These are phyloP conservation scores for Steinernema khuongi DNA, from an alignment of 1,140 invertebrate species.

Conservation along the genomic window DNA sequence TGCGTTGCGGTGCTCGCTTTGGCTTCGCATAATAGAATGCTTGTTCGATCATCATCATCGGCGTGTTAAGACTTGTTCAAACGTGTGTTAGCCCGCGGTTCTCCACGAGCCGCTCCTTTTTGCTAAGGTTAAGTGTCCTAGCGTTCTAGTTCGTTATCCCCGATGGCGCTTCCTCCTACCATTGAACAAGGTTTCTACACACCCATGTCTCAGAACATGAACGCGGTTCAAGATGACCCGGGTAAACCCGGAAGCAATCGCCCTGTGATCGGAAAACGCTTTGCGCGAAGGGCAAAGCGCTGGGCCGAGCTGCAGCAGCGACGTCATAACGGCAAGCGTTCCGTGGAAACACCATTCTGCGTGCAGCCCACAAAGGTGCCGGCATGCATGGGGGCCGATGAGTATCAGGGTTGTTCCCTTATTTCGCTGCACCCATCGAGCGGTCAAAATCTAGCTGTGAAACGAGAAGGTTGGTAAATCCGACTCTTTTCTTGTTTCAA, in stretches of 20 bases:
- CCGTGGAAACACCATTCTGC: neutral
- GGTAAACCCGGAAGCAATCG: neutral
- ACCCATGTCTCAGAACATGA: neutral
- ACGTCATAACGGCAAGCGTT: conserved; percentile 20
- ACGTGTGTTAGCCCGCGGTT: conserved; percentile 6
- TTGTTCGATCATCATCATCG: conserved; percentile 4
- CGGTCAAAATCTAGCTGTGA: neutral
- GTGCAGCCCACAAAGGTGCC: neutral
- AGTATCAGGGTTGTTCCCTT: neutral
- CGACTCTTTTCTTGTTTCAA: neutral
- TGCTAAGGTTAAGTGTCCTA: neutral
- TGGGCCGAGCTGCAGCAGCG: conserved; percentile 38
- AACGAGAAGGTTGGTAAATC: neutral
- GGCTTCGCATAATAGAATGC: conserved; percentile 10
- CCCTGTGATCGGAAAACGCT: conserved; percentile 29
- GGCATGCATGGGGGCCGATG: neutral
- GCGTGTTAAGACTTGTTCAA: neutral
- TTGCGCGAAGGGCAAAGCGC: conserved; percentile 29
- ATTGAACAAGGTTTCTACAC: neutral
- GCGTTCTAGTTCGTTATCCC: neutral
- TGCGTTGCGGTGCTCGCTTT: neutral
- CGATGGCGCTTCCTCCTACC: neutral
- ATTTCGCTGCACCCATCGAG: neutral
- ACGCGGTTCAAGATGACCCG: neutral
- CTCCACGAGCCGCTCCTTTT: neutral